phyloP scores from a whole-genome alignment of 1,140 invertebrate species.

The Rhysida immarginata region DNA sequence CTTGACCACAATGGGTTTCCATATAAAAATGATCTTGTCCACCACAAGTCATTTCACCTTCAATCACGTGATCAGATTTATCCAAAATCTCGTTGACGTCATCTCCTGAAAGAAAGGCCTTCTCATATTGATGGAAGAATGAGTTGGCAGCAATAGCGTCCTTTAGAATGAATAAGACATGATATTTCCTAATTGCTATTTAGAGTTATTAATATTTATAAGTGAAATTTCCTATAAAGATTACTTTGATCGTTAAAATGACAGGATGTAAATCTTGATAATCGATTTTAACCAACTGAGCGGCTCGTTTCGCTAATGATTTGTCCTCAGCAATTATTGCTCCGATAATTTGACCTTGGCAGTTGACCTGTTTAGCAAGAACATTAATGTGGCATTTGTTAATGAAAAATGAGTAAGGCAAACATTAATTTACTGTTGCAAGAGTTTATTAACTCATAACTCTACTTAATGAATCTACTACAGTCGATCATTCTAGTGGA shows the following conservation, averaged over 20 bases:
- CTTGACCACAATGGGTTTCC: conserved; percentile 62
- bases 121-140: conserved; percentile 4
- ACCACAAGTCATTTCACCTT: conserved; percentile 61
- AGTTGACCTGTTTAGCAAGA: conserved; percentile 39
- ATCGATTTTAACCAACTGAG: conserved; percentile 49
- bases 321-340: conserved; percentile 57
- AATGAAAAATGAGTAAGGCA: too few species aligned
- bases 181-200: neutral
- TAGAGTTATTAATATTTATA: neutral
- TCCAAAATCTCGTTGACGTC: conserved; percentile 47
- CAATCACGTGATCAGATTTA: conserved; percentile 43
- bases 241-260: conserved; percentile 60
- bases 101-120: conserved; percentile 35
- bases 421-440: too few species aligned
- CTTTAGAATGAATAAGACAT: conserved; percentile 5
- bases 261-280: conserved; percentile 56
- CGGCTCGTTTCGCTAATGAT: conserved; percentile 52
- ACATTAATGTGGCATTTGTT: too few species aligned
- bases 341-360: conserved; percentile 61
- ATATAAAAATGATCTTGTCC: conserved; percentile 96
- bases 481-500: too few species aligned
- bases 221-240: neutral
- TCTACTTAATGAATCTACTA: too few species aligned
- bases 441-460: too few species aligned
- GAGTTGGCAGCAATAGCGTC: conserved; percentile 18